Conservation (phyloP, 2,797 vertebrate species). For the Corythornis leucogaster region DNA sequence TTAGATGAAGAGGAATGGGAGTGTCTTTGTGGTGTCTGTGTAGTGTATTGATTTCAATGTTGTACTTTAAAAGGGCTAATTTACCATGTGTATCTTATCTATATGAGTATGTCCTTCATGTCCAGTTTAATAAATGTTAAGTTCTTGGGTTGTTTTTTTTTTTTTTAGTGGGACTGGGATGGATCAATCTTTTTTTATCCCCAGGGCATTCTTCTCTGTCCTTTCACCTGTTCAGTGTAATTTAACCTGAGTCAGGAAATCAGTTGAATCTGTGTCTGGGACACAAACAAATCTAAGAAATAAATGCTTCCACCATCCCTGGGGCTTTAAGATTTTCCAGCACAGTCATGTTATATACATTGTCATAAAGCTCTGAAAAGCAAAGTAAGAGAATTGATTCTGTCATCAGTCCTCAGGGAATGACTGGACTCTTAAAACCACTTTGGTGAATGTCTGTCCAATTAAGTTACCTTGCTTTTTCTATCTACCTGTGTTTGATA, state of each 20-base stretch:
- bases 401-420: not conserved
- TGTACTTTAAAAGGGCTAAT: constrained; percentile 59
- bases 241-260: constrained; percentile 47
- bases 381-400: not conserved
- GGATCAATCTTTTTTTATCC: constrained; percentile 25
- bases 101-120: constrained; percentile 64
- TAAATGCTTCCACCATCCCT: not conserved
- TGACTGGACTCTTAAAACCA: not conserved
- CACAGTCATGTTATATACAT: not conserved
- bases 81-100: constrained; percentile 60
- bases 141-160: not conserved
- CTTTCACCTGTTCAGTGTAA: constrained; percentile 38
- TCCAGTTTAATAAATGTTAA: constrained; percentile 67
- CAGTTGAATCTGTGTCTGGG: not conserved
- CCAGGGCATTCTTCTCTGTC: not conserved
- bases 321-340: not conserved
- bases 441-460: not conserved
- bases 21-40: constrained; percentile 43
- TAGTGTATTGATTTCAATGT: constrained; percentile 55
- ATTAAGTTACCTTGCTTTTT: not conserved
- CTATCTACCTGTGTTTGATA: not conserved
- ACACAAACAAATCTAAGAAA: constrained; percentile 1
- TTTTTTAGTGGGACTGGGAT: not conserved
- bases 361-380: not conserved
- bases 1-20: constrained; percentile 61